phyloP scores from a whole-genome alignment of 2,113 vertebrate genomes.

The Apaloderma vittatum region DNA sequence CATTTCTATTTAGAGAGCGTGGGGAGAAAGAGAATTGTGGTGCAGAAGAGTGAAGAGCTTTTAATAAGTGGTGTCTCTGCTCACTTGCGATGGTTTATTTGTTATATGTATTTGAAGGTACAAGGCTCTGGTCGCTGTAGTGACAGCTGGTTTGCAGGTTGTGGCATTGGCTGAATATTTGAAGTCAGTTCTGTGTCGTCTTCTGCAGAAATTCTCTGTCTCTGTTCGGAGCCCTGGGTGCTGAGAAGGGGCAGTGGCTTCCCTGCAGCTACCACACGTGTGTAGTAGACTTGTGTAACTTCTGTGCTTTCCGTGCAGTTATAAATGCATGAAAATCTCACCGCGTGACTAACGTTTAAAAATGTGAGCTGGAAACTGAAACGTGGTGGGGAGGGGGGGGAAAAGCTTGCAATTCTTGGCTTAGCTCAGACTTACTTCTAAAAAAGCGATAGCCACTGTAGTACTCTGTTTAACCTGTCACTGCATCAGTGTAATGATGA shows the following conservation, averaged over 20 bases:
- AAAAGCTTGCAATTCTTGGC: background rate
- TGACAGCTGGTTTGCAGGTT: background rate
- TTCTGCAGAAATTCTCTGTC: background rate
- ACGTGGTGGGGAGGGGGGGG: accelerated
- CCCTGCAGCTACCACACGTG: background rate
- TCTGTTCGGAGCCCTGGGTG: background rate
- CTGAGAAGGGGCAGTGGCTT: background rate
- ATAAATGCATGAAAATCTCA: background rate
- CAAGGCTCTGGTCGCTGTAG: background rate
- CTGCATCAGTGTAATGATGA: background rate
- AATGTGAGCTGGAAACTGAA: background rate
- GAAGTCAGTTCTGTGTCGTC: background rate
- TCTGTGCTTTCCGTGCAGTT: background rate
- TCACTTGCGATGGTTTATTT: background rate
- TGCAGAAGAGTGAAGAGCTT: background rate
- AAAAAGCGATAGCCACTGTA: background rate
- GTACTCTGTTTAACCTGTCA: background rate
- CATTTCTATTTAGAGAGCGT: background rate
- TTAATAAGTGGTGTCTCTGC: background rate
- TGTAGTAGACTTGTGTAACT: background rate
- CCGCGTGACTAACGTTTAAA: background rate
- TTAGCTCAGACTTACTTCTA: accelerated
- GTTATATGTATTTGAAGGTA: background rate
- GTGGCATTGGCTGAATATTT: background rate
- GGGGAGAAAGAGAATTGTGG: background rate